These are phyloP conservation scores for Periphyllus acericola DNA, from an alignment of 2,888 invertebrate species.

Conservation along the genomic window DNA sequence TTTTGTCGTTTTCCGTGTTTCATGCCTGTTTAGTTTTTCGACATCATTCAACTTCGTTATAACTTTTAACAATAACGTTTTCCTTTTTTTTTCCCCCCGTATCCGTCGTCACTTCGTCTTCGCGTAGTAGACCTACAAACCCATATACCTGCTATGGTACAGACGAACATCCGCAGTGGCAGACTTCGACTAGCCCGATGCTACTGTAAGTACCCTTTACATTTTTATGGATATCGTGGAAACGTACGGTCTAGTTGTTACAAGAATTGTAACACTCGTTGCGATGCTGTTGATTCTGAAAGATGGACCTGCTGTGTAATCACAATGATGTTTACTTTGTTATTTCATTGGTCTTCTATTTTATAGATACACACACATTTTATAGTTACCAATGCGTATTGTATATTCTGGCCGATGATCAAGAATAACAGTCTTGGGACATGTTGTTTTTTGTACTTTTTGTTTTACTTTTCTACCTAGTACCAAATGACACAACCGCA, in stretches of 20 bases:
- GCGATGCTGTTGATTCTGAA: not conserved
- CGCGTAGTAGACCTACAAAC: no score
- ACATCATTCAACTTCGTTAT: not conserved
- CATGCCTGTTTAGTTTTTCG: not conserved
- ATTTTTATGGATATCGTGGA: not conserved
- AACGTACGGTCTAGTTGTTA: no score
- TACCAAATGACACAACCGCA: not conserved
- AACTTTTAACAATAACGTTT: not conserved
- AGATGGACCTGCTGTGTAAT: not conserved
- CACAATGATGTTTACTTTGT: not conserved
- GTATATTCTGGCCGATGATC: conserved; percentile 9
- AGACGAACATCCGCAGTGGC: not conserved
- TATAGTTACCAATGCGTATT: no score
- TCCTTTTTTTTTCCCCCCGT: no score
- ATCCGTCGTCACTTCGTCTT: no score
- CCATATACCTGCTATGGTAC: not conserved
- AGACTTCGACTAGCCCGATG: not conserved
- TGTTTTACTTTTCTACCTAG: not conserved
- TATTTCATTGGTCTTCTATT: not conserved
- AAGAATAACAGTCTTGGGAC: not conserved
- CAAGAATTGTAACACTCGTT: not conserved
- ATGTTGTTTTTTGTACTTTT: not conserved
- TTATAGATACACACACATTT: no score
- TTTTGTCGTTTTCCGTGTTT: not conserved
- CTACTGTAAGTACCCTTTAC: not conserved